Evolutionary conservation across 2,797 vertebrate species (phyloP), one percentile per base, ranked within the genome.

Genomic region (Nyctibius grandis): DNA sequence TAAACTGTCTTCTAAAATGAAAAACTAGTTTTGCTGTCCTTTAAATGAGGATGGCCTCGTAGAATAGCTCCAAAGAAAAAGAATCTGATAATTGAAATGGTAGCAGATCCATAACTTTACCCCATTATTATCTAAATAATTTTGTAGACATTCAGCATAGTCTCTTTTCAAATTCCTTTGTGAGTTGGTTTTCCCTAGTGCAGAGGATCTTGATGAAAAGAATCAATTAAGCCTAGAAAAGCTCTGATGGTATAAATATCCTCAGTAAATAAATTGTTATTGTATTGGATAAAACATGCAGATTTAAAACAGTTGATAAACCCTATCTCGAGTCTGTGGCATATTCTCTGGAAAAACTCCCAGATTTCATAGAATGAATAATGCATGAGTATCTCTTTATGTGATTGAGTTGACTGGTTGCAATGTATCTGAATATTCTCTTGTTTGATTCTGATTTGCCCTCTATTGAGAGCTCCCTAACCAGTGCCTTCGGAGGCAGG

Each of bases 221-320:
- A 95, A 94, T 92, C 89, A 96, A 93, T 97, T 97, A 93, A 91
- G 73, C 22, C 93, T 78, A 94, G 78, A 96, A 93, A 96, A 92
- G 40, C 88, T 95, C 90, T 87, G 68, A 69, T 85, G 84, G 61
- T 96, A 94, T 95, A 97, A 96, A 96, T 88, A 88, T 96, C 92
- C 51, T 88, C 60, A 92, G 89, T 95, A 97, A 97, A 97, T 96
- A 96, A 96, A 97, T 90, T 95, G 91, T 97, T 97, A 97, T 97
- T 98, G 88, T 96, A 95, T 96, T 97, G 96, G 89, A 95, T 97
- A 95, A 96, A 95, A 67, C 67, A 95, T 61, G 89, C 57, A 96
- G 97, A 93, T 98, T 97, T 97, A 94, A 97, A 97, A 90, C 65
- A 96, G 94, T 94, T 97, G 96, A 97, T 97, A 98, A 97, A 64